Evolutionary conservation across 1,140 invertebrate species (phyloP).

Genomic region (Gonioctena quinquepunctata): DNA sequence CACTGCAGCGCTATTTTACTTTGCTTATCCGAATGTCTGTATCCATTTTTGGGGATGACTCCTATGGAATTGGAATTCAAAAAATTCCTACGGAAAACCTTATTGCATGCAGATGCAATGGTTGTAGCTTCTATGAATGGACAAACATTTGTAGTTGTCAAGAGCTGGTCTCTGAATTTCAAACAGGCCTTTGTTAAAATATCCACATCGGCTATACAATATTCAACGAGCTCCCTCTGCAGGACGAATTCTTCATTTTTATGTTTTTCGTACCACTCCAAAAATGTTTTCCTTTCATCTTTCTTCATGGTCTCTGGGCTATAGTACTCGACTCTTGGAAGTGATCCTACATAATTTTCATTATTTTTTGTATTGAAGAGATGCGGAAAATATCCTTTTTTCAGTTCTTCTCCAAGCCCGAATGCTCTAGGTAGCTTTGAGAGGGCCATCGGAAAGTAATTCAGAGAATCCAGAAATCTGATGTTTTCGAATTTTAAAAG

Average conservation of each 20-base stretch:
- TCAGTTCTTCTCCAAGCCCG: slow-evolving; percentile 1
- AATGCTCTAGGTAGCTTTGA: slow-evolving; percentile 16
- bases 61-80: slow-evolving; percentile 21
- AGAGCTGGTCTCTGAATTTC: slow-evolving; percentile 18
- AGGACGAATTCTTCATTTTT: slow-evolving; percentile 30
- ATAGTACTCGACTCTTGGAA: slow-evolving; percentile 28
- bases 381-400: slow-evolving; percentile 40
- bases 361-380: slow-evolving; percentile 33
- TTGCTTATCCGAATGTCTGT: background rate
- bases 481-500: background rate
- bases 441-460: background rate
- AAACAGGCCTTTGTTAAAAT: slow-evolving; percentile 23
- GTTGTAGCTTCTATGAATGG: slow-evolving; percentile 22
- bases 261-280: slow-evolving; percentile 23
- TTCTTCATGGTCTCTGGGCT: background rate
- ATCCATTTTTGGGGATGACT: background rate
- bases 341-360: slow-evolving; percentile 32
- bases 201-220: slow-evolving; percentile 22
- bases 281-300: too few relatives aligned
- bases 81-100: slow-evolving; percentile 29
- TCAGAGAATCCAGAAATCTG: background rate
- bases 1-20: background rate
- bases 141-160: slow-evolving; percentile 13
- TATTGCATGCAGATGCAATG: slow-evolving; percentile 18
- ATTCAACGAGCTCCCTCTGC: slow-evolving; percentile 28